Evolutionary conservation across 2,797 vertebrate species (phyloP).

Genomic region (Odontamblyopus rebecca): DNA sequence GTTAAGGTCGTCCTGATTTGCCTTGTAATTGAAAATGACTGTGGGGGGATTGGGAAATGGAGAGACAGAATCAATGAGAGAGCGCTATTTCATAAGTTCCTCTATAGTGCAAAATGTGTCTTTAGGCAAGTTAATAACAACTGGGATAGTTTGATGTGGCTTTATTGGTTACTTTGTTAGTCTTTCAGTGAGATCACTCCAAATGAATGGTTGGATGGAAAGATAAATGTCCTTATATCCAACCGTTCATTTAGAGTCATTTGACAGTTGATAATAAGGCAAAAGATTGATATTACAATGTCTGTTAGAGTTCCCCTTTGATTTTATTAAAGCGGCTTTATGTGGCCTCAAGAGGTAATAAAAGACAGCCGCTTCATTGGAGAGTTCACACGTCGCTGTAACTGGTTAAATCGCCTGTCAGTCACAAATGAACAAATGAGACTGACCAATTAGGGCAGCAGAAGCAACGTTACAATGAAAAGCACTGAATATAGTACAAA

Average conservation of each 20-base stretch:
- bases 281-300: background rate
- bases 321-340: background rate
- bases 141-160: background rate
- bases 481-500: background rate
- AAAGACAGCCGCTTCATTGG: background rate
- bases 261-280: background rate
- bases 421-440: background rate
- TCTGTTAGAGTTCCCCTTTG: background rate
- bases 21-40: conserved; percentile 47
- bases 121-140: background rate
- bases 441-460: background rate
- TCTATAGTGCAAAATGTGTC: background rate
- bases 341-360: background rate
- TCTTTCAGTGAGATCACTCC: background rate
- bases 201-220: background rate
- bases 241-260: too few species aligned
- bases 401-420: background rate
- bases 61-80: conserved; percentile 21
- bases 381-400: background rate
- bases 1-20: conserved; percentile 53
- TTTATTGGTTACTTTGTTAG: background rate
- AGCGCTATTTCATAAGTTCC: conserved; percentile 31
- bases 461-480: background rate
- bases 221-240: too few species aligned
- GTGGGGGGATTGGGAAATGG: conserved; percentile 26